Evolutionary conservation across 2,888 invertebrate genomes (phyloP).

Genomic region (Heliconius erato): DNA sequence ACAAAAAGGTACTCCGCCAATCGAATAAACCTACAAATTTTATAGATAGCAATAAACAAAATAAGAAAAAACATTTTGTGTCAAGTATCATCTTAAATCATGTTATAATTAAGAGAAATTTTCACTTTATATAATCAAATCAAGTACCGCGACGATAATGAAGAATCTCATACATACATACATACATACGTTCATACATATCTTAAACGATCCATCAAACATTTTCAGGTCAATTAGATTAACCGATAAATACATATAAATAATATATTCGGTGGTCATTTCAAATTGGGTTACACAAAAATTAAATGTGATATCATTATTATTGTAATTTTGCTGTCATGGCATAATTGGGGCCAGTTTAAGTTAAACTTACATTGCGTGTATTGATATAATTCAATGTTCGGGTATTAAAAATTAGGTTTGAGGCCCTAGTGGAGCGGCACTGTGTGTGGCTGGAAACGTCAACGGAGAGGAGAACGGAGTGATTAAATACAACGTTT

Average conservation of each 20-base stretch:
- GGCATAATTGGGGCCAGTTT: not conserved
- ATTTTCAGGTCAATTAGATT: conserved; percentile 11
- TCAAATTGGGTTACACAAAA: conserved; percentile 6
- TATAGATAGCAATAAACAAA: too few species aligned
- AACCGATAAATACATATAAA: not conserved
- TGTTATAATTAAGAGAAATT: not conserved
- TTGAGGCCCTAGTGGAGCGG: not conserved
- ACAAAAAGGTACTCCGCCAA: too few species aligned
- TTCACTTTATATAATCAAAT: conserved; percentile 2
- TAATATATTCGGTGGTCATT: conserved; percentile 44
- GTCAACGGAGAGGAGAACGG: too few species aligned
- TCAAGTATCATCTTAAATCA: not conserved
- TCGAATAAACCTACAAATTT: too few species aligned
- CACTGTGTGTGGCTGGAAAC: not conserved
- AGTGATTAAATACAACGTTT: too few species aligned
- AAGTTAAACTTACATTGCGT: not conserved
- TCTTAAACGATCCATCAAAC: conserved; percentile 10
- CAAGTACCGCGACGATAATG: conserved; percentile 3
- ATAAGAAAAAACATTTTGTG: too few species aligned
- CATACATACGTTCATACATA: not conserved
- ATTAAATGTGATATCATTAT: not conserved
- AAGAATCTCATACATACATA: not conserved
- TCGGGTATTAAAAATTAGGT: not conserved
- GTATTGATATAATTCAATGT: not conserved
- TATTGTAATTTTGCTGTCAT: conserved; percentile 13